Evolutionary conservation across 2,797 vertebrate genomes (phyloP), one percentile per base, ranked within the genome.

Genomic region (Takifugu rubripes): DNA sequence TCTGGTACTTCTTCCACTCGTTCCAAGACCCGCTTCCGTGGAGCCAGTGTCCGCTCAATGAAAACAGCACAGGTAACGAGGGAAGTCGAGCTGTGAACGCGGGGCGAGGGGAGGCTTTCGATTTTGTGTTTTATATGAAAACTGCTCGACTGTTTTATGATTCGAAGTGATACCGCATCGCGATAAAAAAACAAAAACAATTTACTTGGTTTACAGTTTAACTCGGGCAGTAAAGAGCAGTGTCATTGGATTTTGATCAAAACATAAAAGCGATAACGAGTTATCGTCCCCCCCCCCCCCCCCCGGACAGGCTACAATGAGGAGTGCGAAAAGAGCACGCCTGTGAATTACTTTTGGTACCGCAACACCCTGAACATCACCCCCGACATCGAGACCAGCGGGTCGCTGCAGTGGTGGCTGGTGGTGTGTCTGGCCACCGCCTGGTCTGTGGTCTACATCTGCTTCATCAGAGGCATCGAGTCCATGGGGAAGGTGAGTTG

Each of bases 281-380:
- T 14, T 40, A 14, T 14, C 2, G 2, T 2, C 3, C 0, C 1
- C 11, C 0, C 1, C 11, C 10, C 36, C 36, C 3, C 12, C 3
- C 12, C 36, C 36, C n/a, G 15, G 6, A 2, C 11, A 97, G 95
- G 81, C 1, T 79, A 85, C 1, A 64, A 90, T 3, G 27, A 61
- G 21, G 96, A 98, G 74, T 97, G 96, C 70, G 79, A 77, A 15
- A 64, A 81, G 63, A 95, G 94, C 54, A 92, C 93, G 0, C 2
- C 94, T 0, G 92, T 93, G 26, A 95, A 90, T 82, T 97, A 95
- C 68, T 98, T 93, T 82, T 97, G 96, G 96, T 97, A 96, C 74
- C 91, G 96, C 5, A 70, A 86, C 76, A 96, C 95, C 0, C 82
- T 98, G 72, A 94, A 98, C 74, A 86, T 96, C 82, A 88, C 92